Base-by-base conservation (phyloP, 1,140 invertebrate genomes). In the Anadara kagoshimensis region DNA sequence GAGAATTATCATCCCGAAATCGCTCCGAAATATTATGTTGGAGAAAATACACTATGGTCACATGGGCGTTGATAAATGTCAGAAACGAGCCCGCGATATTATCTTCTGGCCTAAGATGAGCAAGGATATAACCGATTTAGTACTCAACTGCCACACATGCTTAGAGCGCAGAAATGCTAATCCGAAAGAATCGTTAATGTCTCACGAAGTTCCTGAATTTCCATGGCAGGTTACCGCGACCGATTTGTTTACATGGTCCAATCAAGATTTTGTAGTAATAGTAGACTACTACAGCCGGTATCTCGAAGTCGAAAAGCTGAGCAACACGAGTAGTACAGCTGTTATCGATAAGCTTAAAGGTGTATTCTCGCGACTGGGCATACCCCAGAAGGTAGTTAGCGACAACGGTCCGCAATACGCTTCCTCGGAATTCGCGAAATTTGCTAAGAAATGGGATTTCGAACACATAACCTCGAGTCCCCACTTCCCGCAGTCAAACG, bases 61-160 rank as follows among this genome's bases (percentile, higher is more conserved):
- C 57, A 67, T 79, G 47, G 74, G 68, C 43, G 66, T 77, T 43
- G 65, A 81, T 57, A 66, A 80, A 72, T 54, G 49, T 51, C 36
- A 62, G n/a, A 16, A 59, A 14, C 54, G 73, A 16, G 75, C 80
- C 2, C 29, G 70, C 29, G 65, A 75, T n/a, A 43, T 49, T 20
- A 18, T 78, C n/a, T 78, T 76, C 62, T 82, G 74, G 76, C 79
- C 69, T 11, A 51, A 20, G 20, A 63, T 81, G 56, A 45, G 26
- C 41, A 20, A 49, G 45, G 58, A 81, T 47, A 73, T 83, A 4
- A 45, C 47, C 3, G 63, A 77, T 24, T 47, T 72, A 44, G 62
- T 81, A 10, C 24, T 44, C 16, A 65, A 72, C 10, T 83, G 78
- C 57, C n/a, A 45, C 5, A 49, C 69, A 16, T 83, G 79, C 76